These are phyloP conservation scores for Platorchestia sp. DNA, from an alignment of 1,140 invertebrate species.

Conservation along the genomic window DNA sequence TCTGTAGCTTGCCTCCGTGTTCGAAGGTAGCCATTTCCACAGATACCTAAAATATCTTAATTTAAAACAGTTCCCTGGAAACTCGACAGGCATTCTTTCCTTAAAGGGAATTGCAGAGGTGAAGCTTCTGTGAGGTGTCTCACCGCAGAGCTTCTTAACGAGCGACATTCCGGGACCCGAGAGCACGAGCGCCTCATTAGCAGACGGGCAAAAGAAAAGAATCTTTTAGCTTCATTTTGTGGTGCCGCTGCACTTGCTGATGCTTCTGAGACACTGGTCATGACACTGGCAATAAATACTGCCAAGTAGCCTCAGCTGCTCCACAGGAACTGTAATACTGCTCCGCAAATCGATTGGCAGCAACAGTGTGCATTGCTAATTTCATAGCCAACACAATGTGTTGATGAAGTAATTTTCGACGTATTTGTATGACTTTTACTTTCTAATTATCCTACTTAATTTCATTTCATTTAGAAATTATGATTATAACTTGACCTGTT, in stretches of 20 bases:
- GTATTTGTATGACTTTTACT: neutral
- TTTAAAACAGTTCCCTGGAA: neutral
- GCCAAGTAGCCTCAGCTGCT: neutral
- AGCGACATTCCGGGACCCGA: neutral
- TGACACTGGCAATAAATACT: neutral
- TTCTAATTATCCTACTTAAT: too few species aligned
- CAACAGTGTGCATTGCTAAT: neutral
- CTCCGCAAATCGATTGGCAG: neutral
- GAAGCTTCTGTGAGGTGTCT: neutral
- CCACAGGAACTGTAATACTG: neutral
- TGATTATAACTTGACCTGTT: too few species aligned
- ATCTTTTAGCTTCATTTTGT: neutral
- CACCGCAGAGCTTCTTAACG: constrained; percentile 2
- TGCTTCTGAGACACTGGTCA: neutral
- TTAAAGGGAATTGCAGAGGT: neutral
- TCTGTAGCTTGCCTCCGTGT: neutral
- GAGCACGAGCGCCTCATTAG: neutral
- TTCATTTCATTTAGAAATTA: too few species aligned
- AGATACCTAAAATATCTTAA: neutral
- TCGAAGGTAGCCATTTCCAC: neutral
- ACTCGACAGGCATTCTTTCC: neutral
- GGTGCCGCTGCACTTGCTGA: neutral
- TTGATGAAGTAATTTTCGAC: neutral
- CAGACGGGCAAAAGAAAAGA: neutral
- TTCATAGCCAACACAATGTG: neutral